Base-by-base conservation (phyloP, 2,797 vertebrate genomes). In the Heteromormyrus szaboi region DNA sequence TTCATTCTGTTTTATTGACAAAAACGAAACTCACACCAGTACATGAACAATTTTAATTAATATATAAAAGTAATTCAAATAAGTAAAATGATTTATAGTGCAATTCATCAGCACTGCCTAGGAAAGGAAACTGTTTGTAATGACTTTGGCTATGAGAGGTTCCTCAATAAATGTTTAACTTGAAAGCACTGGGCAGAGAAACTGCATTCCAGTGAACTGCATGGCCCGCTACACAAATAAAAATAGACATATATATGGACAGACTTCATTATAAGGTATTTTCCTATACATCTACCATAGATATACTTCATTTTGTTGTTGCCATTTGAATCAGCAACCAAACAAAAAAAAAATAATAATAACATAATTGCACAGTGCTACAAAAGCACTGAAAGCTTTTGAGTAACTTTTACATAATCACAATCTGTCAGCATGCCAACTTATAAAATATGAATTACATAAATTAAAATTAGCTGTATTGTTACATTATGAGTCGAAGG, bases 241-340 rank as follows among this genome's bases (percentile, higher is more conserved):
- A 44, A 41, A 44, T 19, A 76, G 62, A 17, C 33, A 41, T 14
- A 41, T 41, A 76, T 44, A 76, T 41, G 72, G 72, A 44, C 72
- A 19, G 86, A 94, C 93, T 91, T 91, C 92, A 92, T 94, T 62
- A 93, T 92, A 53, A 79, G 90, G 87, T 88, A 91, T 90, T 92
- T 76, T 37, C 22, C 62, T 90, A 89, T 89, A 92, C 90, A 46
- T 91, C 89, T 89, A 41, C 7, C 14, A 19, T 41, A n/a, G 6
- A 79, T 79, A 8, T n/a, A 79, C 37, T 19, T 44, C 2, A 44
- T 79, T 19, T 79, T n/a, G 0, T 79, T 44, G 72, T 44, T 79
- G 37, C 37, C 6, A 79, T n/a, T 41, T 41, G 41, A 44, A 44
- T 44, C 33, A 79, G 29, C 25, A 17, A 25, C 25, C 33, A 44